Evolutionary conservation across 2,888 invertebrate genomes (phyloP), one percentile per base, ranked within the genome.

Genomic region (Neocrepidodera transversa): DNA sequence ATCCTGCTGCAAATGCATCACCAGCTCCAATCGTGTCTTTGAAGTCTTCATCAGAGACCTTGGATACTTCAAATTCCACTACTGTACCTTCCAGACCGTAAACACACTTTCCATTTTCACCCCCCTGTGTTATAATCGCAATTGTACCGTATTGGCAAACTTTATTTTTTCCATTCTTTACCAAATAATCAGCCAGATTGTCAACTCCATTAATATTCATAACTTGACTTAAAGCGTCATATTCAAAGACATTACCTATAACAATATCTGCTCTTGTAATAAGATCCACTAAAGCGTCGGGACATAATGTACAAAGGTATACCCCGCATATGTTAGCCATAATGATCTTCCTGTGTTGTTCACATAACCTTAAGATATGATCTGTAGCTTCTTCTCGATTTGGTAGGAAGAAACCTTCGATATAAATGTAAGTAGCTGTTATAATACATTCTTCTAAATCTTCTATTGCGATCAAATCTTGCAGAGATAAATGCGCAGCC

Each of bases 81-180:
- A 50, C 49, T 49, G 43, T 35, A 23, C 76, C 67, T 10, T 71
- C 66, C n/a, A n/a, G n/a, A 4, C 73, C 56, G 56, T 70, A 68
- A 6, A 75, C 70, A 60, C 87, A 82, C 43, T 84, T 74, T 0
- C 87, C 83, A 14, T 83, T 81, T 13, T 83, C 76, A 0, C 80
- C 75, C 5, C 87, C 89, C 68, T 88, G 84, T 4, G 90, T 90
- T 55, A 89, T 81, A 1, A 88, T 79, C 16, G 88, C 81, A 2
- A 85, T 81, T 63, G 86, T 82, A 14, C 79, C 71, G 48, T 74
- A 74, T 43, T 51, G 47, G 1, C 53, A 20, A 38, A 61, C 30
- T 38, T 43, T 62, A 10, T 40, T 26, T 38, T 56, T 48, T 13
- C 18, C 49, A 14, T 45, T n/a, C 10, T 45, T 45, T 28, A 45